Percentiles rank a stretch among this genome's conserved stretches.
Conservation (phyloP, 2,888 invertebrate genomes). For the Drosophila nigricruria region DNA sequence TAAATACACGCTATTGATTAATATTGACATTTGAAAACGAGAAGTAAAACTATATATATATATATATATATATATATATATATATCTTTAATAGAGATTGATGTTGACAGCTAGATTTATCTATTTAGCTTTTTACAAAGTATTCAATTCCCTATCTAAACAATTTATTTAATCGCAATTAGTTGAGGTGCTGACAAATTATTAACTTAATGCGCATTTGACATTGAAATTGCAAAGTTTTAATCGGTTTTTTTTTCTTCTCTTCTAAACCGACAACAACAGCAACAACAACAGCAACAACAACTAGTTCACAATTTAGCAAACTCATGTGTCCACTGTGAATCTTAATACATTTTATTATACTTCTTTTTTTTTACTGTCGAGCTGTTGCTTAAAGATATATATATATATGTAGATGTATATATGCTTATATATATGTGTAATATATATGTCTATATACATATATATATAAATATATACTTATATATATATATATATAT, state of each 20-base stretch:
- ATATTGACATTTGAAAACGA: neutral
- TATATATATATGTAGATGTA: constrained; percentile 9
- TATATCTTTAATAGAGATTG: constrained; percentile 1
- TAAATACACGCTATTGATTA: neutral
- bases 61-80: too few species aligned
- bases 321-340: constrained; percentile 60
- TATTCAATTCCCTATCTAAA: neutral
- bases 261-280: neutral
- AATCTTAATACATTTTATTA: constrained; percentile 71
- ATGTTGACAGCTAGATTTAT: constrained; percentile 4
- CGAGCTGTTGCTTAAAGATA: constrained; percentile 4
- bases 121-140: neutral
- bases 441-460: constrained; percentile 19
- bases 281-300: constrained; percentile 6
- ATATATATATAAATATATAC: constrained; percentile 15
- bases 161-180: constrained; percentile 36
- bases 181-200: constrained; percentile 41
- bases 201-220: constrained; percentile 42
- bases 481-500: constrained; percentile 27
- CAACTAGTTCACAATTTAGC: constrained; percentile 38
- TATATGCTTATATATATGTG: constrained; percentile 23
- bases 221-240: constrained; percentile 32
- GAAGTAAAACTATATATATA: too few species aligned
- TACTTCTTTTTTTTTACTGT: constrained; percentile 39
- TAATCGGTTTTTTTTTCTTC: constrained; percentile 26